A percentile compares a stretch with the other conserved stretches of the same genome.
These are phyloP conservation scores for Pelobates fuscus DNA, from an alignment of 2,113 vertebrate genomes.

Conservation along the genomic window DNA sequence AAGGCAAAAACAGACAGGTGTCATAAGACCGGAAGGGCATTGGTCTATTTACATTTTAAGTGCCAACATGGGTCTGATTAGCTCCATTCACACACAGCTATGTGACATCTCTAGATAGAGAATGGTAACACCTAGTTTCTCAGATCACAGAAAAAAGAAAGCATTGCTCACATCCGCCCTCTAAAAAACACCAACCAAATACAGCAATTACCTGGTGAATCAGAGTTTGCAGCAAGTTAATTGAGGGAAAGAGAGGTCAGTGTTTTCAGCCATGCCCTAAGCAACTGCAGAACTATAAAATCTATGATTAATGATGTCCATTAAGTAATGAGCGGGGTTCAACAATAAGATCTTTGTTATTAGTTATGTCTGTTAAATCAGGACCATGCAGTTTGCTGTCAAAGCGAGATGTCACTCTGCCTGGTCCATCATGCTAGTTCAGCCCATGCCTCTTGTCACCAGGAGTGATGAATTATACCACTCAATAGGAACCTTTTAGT, in stretches of 20 bases:
- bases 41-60: constrained; percentile 19
- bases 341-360: constrained; percentile 19
- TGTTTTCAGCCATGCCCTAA: constrained; percentile 13
- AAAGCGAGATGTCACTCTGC: neutral
- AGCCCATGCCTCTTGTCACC: constrained; percentile 15
- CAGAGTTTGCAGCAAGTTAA: constrained; percentile 8
- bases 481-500: too few species aligned
- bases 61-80: neutral
- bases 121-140: constrained; percentile 22
- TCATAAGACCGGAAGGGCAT: too few species aligned
- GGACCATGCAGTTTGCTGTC: neutral
- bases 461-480: constrained; percentile 2
- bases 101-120: neutral
- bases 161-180: neutral
- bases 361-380: neutral
- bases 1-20: too few species aligned
- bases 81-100: constrained; percentile 3
- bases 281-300: constrained; percentile 19
- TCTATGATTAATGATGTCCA: constrained; percentile 27
- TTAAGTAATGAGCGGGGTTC: neutral
- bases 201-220: constrained; percentile 16
- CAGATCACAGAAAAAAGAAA: neutral
- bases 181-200: constrained; percentile 14
- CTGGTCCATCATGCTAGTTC: constrained; percentile 1
- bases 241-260: neutral